phyloP scores from a whole-genome alignment of 1,140 invertebrate genomes.

The Drosophila serrata region DNA sequence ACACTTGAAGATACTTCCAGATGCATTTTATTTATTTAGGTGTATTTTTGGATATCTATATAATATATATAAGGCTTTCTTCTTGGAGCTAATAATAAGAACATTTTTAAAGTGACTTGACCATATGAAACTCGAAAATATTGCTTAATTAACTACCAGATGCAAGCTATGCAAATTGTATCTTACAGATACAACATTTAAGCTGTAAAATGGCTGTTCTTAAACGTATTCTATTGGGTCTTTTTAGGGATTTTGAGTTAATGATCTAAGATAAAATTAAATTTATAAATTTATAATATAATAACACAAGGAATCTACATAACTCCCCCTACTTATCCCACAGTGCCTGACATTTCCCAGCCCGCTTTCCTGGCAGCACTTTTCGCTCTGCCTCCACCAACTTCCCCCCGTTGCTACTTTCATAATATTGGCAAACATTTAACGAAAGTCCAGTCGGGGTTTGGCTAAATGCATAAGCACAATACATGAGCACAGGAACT shows the following conservation, averaged over 20 bases:
- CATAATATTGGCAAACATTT: constrained; percentile 66
- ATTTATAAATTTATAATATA: neutral
- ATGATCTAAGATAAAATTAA: neutral
- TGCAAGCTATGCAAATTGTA: neutral
- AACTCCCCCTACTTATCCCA: neutral
- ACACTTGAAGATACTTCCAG: neutral
- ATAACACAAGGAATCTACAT: neutral
- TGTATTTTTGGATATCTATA: no score
- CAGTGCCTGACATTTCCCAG: constrained; percentile 10
- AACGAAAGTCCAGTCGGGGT: constrained; percentile 53
- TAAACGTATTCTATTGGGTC: no score
- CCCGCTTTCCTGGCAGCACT: constrained; percentile 8
- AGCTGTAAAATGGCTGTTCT: neutral
- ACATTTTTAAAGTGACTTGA: no score
- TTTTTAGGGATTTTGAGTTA: neutral
- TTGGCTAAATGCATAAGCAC: constrained; percentile 28
- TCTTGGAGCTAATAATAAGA: no score
- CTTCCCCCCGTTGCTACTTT: constrained; percentile 29
- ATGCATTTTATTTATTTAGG: no score
- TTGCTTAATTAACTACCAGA: neutral
- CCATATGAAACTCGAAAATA: neutral
- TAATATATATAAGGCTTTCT: no score
- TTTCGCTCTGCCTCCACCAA: constrained; percentile 3
- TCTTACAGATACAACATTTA: neutral
- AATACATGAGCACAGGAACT: constrained; percentile 32